These are phyloP conservation scores for Bimastos eiseni DNA, from an alignment of 2,888 invertebrate species.

Conservation along the genomic window DNA sequence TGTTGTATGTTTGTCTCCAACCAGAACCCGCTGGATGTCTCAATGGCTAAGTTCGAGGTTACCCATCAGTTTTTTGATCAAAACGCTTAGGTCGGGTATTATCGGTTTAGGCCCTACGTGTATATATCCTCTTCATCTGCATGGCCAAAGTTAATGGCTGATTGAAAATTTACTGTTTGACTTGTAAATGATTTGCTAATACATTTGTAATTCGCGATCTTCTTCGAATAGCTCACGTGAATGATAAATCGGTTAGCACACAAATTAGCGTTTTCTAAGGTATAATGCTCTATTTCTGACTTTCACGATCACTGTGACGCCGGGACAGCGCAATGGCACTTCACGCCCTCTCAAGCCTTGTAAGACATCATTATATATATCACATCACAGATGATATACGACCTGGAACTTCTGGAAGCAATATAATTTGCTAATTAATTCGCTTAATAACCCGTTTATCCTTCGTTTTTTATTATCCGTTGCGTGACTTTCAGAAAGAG, in stretches of 20 bases:
- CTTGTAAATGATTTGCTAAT: background rate
- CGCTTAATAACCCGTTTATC: no score
- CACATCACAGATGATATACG: no score
- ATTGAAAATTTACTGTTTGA: background rate
- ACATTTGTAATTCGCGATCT: background rate
- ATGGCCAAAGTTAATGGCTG: background rate
- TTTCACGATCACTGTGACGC: no score
- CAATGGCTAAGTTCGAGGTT: background rate
- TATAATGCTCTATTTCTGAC: no score
- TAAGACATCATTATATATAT: no score
- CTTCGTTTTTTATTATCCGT: no score
- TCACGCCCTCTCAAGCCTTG: no score
- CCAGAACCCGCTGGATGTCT: background rate
- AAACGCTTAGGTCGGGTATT: background rate
- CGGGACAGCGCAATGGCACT: no score
- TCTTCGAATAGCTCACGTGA: background rate
- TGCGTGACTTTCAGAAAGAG: no score
- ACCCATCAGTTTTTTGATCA: background rate
- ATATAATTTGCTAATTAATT: no score
- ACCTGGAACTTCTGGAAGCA: no score
- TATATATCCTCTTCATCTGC: background rate
- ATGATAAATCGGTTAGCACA: background rate
- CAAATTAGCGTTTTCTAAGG: background rate
- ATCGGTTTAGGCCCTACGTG: no score
- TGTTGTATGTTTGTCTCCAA: background rate